A percentile compares a stretch with the other conserved stretches of the same genome.
Conservation (phyloP, 2,797 vertebrate genomes). For the Labeo calbasu region DNA sequence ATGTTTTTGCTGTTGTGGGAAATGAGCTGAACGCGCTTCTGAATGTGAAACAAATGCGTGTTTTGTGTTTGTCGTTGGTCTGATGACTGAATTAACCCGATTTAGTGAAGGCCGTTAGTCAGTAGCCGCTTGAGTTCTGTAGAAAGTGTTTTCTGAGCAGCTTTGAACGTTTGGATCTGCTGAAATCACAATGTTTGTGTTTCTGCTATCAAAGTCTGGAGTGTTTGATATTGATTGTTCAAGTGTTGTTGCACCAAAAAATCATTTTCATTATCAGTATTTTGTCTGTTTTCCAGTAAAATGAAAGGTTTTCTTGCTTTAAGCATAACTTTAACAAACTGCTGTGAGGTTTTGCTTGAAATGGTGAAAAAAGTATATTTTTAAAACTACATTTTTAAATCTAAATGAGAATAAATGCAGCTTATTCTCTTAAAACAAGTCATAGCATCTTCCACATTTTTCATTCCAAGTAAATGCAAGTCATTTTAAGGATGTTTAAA, state of each 20-base stretch:
- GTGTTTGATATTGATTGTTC: not conserved
- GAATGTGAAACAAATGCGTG: constrained; percentile 8
- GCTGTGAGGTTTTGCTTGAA: not conserved
- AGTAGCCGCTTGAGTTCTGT: not conserved
- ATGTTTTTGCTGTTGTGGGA: constrained; percentile 64
- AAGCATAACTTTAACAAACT: not conserved
- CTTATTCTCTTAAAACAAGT: not conserved
- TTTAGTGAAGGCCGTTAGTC: not conserved
- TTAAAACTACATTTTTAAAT: too few relatives aligned
- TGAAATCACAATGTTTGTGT: not conserved
- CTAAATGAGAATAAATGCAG: not conserved
- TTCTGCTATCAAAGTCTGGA: not conserved
- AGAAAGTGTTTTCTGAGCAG: not conserved
- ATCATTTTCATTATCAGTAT: too few relatives aligned
- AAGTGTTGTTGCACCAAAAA: not conserved
- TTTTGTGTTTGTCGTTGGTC: not conserved
- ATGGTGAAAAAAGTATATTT: not conserved
- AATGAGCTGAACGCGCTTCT: constrained; percentile 54
- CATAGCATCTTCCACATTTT: not conserved
- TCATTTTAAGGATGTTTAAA: not conserved
- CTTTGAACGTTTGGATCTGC: not conserved
- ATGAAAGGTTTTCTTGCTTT: not conserved
- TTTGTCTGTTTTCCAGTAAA: not conserved
- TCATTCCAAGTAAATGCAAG: not conserved
- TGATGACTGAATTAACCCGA: not conserved